Evolutionary conservation across 1,140 invertebrate genomes (phyloP), one percentile per base, ranked within the genome.

Genomic region (Drosophila yakuba): DNA sequence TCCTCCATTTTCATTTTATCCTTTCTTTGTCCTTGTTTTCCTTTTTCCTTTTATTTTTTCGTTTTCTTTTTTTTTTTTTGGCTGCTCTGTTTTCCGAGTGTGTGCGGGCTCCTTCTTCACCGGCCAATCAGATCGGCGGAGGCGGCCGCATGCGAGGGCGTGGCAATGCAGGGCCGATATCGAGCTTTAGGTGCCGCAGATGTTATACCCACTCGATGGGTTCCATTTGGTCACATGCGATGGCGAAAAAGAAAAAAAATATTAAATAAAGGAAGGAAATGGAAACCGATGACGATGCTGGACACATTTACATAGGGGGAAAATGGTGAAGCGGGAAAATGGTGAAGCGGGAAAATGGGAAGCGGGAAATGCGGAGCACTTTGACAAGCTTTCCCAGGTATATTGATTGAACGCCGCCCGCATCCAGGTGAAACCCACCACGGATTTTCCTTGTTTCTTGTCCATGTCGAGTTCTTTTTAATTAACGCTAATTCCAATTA

Each of bases 81-180:
- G 35, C 36, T 58, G 71, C 58, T 64, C 55, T n/a, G 20, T 45
- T 45, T 47, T 23, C 10, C 3, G 14, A n/a, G 25, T 62, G 43
- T 56, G 50, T 64, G 63, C 43, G 57, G 41, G 62, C 57, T 38
- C 50, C 71, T 32, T 43, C n/a, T 32, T 8, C 28, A 41, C 62
- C 54, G 73, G 73, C 73, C 83, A 86, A 86, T 86, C 78, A 75
- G 67, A 86, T 68, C 62, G 79, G 72, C 17, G 61, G 32, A 75
- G 72, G 73, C 73, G 54, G 55, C 72, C 45, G 59, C 71, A 43
- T 57, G 71, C 59, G 59, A 20, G 77, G 83, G 83, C 83, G 83
- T 86, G 79, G 79, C 83, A 79, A 63, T 74, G 67, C 60, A 32
- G 73, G 28, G 10, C 64, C 51, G 64, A 72, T 74, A 63, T 73